Evolutionary conservation across 2,113 vertebrate species (phyloP), one percentile per base, ranked within the genome.

Genomic region (Pseudorasbora parva): DNA sequence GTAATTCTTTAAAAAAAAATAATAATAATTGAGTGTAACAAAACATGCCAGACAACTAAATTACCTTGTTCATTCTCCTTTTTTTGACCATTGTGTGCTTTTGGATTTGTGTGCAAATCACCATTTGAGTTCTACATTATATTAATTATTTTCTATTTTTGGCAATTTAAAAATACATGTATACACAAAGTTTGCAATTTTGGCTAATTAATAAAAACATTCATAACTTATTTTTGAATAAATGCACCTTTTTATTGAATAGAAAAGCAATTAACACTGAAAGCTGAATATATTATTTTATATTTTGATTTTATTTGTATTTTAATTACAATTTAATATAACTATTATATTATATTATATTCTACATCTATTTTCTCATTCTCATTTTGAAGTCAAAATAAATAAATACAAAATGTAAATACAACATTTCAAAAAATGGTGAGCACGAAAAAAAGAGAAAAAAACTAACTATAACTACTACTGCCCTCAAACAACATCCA

Each of bases 51-150:
- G 9, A 81, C 11, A 43, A 51, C 15, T 59, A 60, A 43, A 49
- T 79, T 81, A 81, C 60, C 27, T 30, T 54, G 64, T 82, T 54
- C 68, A 64, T 79, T 75, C n/a, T 57, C 57, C 43, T 82, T 56
- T 25, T 37, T 51, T 37, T 78, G 19, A 60, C 5, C 10, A 9
- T 23, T 78, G 10, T 43, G 33, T 60, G 54, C 43, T 43, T 43
- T 23, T 45, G 9, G 14, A 45, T 11, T 8, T 37, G 17, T n/a
- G n/a, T n/a, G n/a, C n/a, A 1, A 68, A 68, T 5, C 17, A 21
- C 30, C 4, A 41, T 68, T 68, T 68, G 64, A 37, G 64, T 10
- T 19, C 8, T 41, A 68, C 25, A 17, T 19, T 54, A 2, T 54
- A 54, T 54, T 37, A n/a, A n/a, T n/a, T n/a, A 17, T 19, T 64